Evolutionary conservation across 2,797 vertebrate genomes (phyloP).

Genomic region (Sylvilagus floridanus): DNA sequence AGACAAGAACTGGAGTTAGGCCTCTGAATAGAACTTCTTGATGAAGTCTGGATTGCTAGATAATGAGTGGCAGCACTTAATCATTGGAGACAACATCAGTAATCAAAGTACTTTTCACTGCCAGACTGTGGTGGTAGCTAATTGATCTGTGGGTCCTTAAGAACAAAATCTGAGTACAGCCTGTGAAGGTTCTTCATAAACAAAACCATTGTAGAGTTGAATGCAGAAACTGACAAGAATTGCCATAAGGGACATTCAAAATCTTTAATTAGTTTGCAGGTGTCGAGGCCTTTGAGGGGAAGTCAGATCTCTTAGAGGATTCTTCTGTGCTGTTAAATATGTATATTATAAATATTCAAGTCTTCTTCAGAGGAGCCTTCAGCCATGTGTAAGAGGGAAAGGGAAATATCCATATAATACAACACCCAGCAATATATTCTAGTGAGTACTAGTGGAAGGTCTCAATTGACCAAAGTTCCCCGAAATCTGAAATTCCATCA

Average conservation of each 20-base stretch:
- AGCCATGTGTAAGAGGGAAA: neutral
- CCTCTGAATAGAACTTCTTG: neutral
- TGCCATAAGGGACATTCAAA: neutral
- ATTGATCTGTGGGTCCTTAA: neutral
- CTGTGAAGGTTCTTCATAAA: conserved; percentile 37
- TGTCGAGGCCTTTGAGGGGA: neutral
- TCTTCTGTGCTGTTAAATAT: neutral
- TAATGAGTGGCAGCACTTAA: neutral
- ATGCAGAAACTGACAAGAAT: neutral
- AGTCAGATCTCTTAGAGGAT: neutral
- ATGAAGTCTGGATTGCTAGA: neutral
- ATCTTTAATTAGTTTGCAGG: neutral
- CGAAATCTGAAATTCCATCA: neutral
- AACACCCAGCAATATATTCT: neutral
- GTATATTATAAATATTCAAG: neutral
- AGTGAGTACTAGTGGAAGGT: neutral
- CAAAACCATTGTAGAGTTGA: neutral
- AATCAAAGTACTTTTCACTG: neutral
- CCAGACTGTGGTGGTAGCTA: neutral
- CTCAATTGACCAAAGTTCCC: neutral
- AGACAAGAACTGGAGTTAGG: neutral
- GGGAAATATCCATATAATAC: neutral
- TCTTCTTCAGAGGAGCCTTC: neutral
- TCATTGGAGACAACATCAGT: neutral
- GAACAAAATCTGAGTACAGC: neutral